These are phyloP conservation scores for Hirtodrosophila alboralis DNA, from an alignment of 2,888 invertebrate genomes.

Conservation along the genomic window DNA sequence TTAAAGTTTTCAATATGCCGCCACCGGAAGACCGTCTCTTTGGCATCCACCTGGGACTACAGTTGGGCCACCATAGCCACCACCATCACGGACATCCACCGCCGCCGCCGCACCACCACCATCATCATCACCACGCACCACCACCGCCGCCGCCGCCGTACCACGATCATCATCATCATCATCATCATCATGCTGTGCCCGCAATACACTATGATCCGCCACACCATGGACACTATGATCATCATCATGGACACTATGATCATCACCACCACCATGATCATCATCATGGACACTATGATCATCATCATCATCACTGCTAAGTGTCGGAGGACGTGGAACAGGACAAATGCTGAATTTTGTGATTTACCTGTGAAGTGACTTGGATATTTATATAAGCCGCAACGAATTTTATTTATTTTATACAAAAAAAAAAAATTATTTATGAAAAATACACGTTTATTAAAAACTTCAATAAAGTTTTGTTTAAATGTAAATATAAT, in stretches of 20 bases:
- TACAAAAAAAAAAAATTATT: slow-evolving; percentile 9
- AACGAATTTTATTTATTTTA: slow-evolving; percentile 58
- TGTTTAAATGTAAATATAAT: neutral
- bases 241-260: slow-evolving; percentile 24
- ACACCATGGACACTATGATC: slow-evolving; percentile 31
- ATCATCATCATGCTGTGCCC: slow-evolving; percentile 43
- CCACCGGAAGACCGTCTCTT: slow-evolving; percentile 66
- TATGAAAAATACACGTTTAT: neutral
- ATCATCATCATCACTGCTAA: slow-evolving; percentile 42
- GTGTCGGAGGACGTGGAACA: neutral
- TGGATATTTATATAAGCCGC: slow-evolving; percentile 8
- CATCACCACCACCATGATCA: slow-evolving; percentile 33
- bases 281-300: slow-evolving; percentile 20
- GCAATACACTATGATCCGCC: slow-evolving; percentile 20
- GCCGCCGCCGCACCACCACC: slow-evolving; percentile 34
- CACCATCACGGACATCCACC: slow-evolving; percentile 48
- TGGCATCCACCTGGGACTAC: slow-evolving; percentile 59
- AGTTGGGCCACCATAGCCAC: slow-evolving; percentile 53
- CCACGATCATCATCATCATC: slow-evolving; percentile 48
- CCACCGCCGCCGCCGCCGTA: slow-evolving; percentile 45
- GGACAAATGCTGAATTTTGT: neutral
- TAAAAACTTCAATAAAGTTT: neutral
- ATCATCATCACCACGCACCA: slow-evolving; percentile 52
- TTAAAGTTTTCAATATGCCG: slow-evolving; percentile 36
- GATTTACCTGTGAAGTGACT: slow-evolving; percentile 18